Conservation (phyloP, 2,113 vertebrate species). For the Reinhardtius hippoglossoides region DNA sequence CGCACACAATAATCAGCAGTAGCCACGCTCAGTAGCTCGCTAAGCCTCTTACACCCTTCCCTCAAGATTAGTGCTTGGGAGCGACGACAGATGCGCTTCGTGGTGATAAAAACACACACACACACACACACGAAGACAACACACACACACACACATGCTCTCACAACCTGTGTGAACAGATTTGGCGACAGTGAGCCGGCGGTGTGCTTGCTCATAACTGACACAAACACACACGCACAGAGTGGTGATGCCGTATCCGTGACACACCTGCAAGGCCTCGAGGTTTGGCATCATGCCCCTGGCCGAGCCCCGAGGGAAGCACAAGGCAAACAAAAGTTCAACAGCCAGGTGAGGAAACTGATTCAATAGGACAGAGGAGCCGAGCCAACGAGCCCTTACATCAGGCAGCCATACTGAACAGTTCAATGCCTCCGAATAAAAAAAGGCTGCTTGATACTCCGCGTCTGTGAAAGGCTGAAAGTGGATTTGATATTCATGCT, state of each 20-base stretch:
- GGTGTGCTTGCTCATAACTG: conserved; percentile 69
- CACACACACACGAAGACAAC: conserved; percentile 51
- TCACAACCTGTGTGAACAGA: conserved; percentile 79
- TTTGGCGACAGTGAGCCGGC: conserved; percentile 72
- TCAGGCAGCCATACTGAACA: conserved; percentile 30
- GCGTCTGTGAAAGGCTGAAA: conserved; percentile 54
- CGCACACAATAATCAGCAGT: conserved; percentile 84
- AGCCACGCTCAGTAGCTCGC: conserved; percentile 83
- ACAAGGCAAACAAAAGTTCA: conserved; percentile 74
- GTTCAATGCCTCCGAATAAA: conserved; percentile 40
- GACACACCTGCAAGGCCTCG: conserved; percentile 77
- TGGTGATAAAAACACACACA: conserved; percentile 78
- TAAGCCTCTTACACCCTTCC: conserved; percentile 88
- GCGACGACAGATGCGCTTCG: conserved; percentile 82
- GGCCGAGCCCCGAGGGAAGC: conserved; percentile 58
- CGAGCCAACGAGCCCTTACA: conserved; percentile 35
- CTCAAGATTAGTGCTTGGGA: conserved; percentile 85
- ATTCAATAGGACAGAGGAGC: conserved; percentile 55
- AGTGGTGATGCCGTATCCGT: conserved; percentile 62
- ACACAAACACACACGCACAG: conserved; percentile 55
- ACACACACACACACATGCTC: conserved; percentile 40
- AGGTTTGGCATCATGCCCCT: conserved; percentile 69
- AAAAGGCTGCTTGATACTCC: conserved; percentile 51
- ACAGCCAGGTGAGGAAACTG: conserved; percentile 73
- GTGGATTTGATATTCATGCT: conserved; percentile 65